A percentile compares a stretch with the other conserved stretches of the same genome.
phyloP scores from a whole-genome alignment of 2,888 invertebrate genomes.

The Lepidocyrtoides sp. region DNA sequence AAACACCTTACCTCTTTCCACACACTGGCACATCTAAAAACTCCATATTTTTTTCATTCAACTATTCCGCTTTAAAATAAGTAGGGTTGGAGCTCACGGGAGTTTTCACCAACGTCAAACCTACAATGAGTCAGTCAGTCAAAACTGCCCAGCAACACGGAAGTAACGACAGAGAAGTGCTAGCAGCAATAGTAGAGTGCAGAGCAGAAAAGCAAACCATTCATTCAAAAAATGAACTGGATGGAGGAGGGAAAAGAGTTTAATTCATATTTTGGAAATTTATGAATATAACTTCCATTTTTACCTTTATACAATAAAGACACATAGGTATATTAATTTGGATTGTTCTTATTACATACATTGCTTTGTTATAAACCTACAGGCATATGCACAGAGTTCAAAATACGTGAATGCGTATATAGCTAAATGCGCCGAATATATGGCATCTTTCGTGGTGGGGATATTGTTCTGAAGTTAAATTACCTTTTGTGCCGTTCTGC shows the following conservation, averaged over 20 bases:
- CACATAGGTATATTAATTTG: neutral
- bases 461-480: slow-evolving; percentile 17
- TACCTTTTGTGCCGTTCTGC: slow-evolving; percentile 25
- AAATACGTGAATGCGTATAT: slow-evolving; percentile 50
- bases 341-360: neutral
- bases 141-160: slow-evolving; percentile 48
- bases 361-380: neutral
- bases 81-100: neutral
- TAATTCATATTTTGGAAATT: slow-evolving; percentile 54
- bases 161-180: slow-evolving; percentile 45
- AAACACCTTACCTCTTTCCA: slow-evolving; percentile 57
- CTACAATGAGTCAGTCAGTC: slow-evolving; percentile 65
- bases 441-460: too few relatives aligned
- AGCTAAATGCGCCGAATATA: too few relatives aligned
- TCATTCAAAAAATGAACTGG: slow-evolving; percentile 23
- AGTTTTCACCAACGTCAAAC: slow-evolving; percentile 52
- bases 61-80: slow-evolving; percentile 11
- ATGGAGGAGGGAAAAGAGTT: slow-evolving; percentile 5
- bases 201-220: neutral
- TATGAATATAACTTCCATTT: neutral
- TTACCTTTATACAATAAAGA: too few relatives aligned
- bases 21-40: slow-evolving; percentile 11
- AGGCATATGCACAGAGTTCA: neutral
- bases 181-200: neutral
- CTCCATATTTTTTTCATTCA: slow-evolving; percentile 48